Base-by-base conservation (phyloP, 2,113 vertebrate genomes). In the Rana temporaria region DNA sequence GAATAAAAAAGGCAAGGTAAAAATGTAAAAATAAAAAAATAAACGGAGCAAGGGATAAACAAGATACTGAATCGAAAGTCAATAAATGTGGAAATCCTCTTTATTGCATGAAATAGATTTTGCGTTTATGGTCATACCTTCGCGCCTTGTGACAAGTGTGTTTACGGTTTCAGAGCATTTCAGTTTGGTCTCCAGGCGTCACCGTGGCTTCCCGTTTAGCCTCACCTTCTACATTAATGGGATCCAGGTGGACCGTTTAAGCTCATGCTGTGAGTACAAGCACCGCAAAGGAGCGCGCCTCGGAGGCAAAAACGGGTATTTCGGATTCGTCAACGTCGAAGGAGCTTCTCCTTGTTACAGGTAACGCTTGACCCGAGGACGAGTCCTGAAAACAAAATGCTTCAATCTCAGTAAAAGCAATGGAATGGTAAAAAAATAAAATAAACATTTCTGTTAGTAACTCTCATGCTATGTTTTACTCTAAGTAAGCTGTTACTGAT, bases 231-330 rank as follows among this genome's bases (percentile, higher is more conserved):
- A 91, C 84, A 89, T 99, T 85, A 97, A 97, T 0, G 96, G 96
- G 32, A 89, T 99, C 0, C 96, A 96, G 85, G 94, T 96, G 60
- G 95, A 96, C 84, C 92, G 98, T 30, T 84, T 99, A 79, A 99
- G 98, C 88, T 97, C 96, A n/a, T 99, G 98, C 91, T 99, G 98
- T 8, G 98, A 99, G 90, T 98, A 94, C 88, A 97, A 93, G 67
- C 94, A 96, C 70, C 94, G 93, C 75, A 94, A 91, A 81, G 91
- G 91, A 0, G 85, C 94, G 60, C 86, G 91, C 53, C 92, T 96
- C 0, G 95, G 94, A 0, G 94, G 96, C 87, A 94, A 88, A 20
- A 88, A 91, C 17, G 93, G 95, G 52, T 93, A 95, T 88, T 99
- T 99, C 22, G 92, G 93, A 60, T 92, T 99, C 69, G 88, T 90